Conservation (phyloP, 1,140 invertebrate species). For the Apis cerana region DNA sequence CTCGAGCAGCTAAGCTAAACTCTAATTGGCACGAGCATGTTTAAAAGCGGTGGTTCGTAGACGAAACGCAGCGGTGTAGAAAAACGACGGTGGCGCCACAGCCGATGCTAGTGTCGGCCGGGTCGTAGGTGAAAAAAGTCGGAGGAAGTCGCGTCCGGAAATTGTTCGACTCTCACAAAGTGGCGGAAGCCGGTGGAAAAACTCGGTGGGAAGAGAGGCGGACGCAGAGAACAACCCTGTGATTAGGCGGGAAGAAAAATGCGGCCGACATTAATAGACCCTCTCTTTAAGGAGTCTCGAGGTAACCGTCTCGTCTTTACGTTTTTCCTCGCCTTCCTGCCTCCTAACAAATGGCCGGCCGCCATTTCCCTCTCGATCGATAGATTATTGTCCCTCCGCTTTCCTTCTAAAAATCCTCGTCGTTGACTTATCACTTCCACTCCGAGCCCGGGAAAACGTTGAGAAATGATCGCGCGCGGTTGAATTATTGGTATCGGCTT, state of each 20-base stretch:
- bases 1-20: background rate
- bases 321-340: constrained; percentile 58
- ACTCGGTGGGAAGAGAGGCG: constrained; percentile 34
- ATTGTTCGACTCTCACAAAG: constrained; percentile 69
- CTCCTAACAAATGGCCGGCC: constrained; percentile 59
- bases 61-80: background rate
- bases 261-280: constrained; percentile 70
- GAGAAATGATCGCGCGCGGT: constrained; percentile 29
- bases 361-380: constrained; percentile 35
- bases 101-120: background rate
- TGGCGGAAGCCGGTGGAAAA: constrained; percentile 66
- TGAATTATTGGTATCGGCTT: constrained; percentile 36
- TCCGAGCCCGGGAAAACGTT: constrained; percentile 19
- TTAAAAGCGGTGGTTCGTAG: constrained; percentile 25
- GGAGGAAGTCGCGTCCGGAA: constrained; percentile 60
- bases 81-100: constrained; percentile 33
- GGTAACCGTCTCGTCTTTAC: constrained; percentile 49
- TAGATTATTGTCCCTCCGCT: constrained; percentile 55
- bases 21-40: background rate
- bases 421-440: constrained; percentile 36
- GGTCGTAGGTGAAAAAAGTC: constrained; percentile 1
- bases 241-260: constrained; percentile 71
- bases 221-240: constrained; percentile 56
- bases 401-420: constrained; percentile 30
- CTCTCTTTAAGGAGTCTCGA: constrained; percentile 56